Conservation (phyloP, 2,113 vertebrate species). For the Plecotus auritus region DNA sequence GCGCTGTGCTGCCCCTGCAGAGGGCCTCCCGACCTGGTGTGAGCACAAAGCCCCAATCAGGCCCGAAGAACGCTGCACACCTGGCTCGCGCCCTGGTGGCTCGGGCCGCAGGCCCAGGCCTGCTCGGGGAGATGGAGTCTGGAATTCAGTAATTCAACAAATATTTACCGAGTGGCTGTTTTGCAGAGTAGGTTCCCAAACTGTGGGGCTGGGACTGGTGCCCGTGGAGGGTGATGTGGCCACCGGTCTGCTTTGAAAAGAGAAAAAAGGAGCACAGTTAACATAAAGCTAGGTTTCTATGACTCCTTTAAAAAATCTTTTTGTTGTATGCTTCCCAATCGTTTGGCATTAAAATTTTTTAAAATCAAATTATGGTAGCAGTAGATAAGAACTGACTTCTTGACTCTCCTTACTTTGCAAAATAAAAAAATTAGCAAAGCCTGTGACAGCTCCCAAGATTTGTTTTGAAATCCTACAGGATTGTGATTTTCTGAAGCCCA, state of each 20-base stretch:
- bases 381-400: not conserved
- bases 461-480: not conserved
- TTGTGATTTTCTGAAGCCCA: not conserved
- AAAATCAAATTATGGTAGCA: not conserved
- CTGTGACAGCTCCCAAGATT: not conserved
- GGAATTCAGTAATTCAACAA: slow-evolving; percentile 9
- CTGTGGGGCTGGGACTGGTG: not conserved
- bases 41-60: not conserved
- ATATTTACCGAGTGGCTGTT: slow-evolving; percentile 24
- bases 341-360: slow-evolving; percentile 25
- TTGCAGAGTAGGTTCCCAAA: not conserved
- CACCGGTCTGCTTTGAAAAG: not conserved
- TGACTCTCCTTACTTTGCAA: not conserved
- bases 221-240: not conserved
- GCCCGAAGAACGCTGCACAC: not conserved
- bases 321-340: slow-evolving; percentile 15
- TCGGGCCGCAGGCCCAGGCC: not conserved
- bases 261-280: not conserved
- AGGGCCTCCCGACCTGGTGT: not conserved
- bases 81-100: not conserved
- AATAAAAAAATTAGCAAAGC: slow-evolving; percentile 3
- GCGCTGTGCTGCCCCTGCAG: accelerated
- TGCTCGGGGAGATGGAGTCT: not conserved
- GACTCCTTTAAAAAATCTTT: not conserved
- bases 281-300: slow-evolving; percentile 9